These are phyloP conservation scores for Erebia aethiops DNA, from an alignment of 2,888 invertebrate species.

Conservation along the genomic window DNA sequence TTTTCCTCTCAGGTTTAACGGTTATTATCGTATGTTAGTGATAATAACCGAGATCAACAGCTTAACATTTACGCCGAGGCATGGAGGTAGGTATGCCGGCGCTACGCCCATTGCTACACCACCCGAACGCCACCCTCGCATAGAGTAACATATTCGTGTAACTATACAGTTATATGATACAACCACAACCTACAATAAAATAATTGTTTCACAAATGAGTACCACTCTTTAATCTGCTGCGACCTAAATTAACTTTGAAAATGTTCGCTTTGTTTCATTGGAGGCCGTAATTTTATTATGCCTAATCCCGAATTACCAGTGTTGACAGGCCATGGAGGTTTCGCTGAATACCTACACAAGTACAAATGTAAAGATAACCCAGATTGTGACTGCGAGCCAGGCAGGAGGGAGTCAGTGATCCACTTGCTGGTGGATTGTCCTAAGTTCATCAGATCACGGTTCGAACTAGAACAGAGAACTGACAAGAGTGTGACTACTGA, in stretches of 20 bases:
- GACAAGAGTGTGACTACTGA: no score
- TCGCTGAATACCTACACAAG: no score
- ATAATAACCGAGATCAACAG: conserved; percentile 12
- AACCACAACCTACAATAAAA: conserved; percentile 21
- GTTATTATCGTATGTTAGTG: conserved; percentile 16
- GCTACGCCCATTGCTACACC: not conserved
- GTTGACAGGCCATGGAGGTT: no score
- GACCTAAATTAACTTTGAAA: conserved; percentile 19
- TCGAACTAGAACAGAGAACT: no score
- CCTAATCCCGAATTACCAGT: not conserved
- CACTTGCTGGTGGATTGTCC: no score
- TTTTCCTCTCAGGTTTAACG: conserved; percentile 2
- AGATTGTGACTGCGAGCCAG: no score
- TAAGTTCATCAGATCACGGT: no score
- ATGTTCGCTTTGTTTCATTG: conserved; percentile 18
- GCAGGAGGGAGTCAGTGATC: no score
- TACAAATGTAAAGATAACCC: no score
- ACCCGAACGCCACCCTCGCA: conserved; percentile 4
- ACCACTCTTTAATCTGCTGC: conserved; percentile 25
- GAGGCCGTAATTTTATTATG: conserved; percentile 5
- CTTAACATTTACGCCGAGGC: conserved; percentile 9
- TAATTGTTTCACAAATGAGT: conserved; percentile 33
- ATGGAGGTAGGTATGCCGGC: not conserved
- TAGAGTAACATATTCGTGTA: not conserved
- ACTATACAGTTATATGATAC: not conserved